Base-by-base conservation (phyloP, 1,140 invertebrate species). In the Harpegnathos saltator region DNA sequence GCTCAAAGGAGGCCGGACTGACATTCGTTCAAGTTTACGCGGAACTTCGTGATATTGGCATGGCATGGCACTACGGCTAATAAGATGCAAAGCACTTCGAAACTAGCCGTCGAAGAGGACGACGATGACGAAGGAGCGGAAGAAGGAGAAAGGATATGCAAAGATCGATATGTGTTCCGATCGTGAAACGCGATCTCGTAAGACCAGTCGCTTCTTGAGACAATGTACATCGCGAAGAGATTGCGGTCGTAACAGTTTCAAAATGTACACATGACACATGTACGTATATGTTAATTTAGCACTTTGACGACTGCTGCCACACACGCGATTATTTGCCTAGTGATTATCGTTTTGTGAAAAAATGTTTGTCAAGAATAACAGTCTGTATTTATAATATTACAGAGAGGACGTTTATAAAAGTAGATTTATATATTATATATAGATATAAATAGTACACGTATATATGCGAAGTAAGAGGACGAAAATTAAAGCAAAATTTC, bases 31-130 rank as follows among this genome's bases (percentile, higher is more conserved):
- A 48, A 78, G 74, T 56, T 86, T 68, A 4, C 44, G 12, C 50
- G 22, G 65, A 87, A 54, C 68, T 84, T 71, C 26, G 29, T 72
- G 72, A 87, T 78, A 63, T 84, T 78, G 73, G 74, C 58, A 54
- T 78, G 73, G 74, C 58, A 54, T 33, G 33, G 56, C 44, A 54
- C 65, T 77, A 66, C 12, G 59, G 62, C 83, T 75, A 74, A 86
- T 87, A 73, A 63, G 56, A 77, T 26, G 85, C 48, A 11, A 54
- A 71, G 56, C n/a, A 83, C 62, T 86, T 69, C 56, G 50, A 29
- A 66, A 80, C 73, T 58, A 56, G 38, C 24, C 52, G 22, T 56
- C 44, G n/a, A 14, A 44, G 44, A 33, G 26, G 58, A 82, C 12
- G 69, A 9, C 0, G 38, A 44, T 1, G 38, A 44, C 4, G 38